Evolutionary conservation across 2,113 vertebrate genomes (phyloP).

Genomic region (Serilophus lunatus): DNA sequence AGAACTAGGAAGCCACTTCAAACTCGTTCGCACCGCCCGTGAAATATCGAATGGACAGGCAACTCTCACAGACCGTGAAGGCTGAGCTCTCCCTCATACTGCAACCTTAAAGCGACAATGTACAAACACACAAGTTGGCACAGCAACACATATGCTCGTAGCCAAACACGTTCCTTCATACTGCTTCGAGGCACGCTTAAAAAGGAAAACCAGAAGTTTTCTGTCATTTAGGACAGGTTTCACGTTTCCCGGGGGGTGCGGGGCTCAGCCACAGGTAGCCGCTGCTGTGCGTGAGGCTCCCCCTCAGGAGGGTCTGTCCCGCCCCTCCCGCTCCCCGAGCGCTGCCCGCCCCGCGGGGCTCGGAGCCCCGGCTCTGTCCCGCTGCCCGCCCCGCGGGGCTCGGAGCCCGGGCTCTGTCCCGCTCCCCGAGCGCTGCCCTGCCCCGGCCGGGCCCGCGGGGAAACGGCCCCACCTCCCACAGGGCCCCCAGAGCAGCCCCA

Average conservation of each 20-base stretch:
- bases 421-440: too few species aligned
- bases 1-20: neutral
- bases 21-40: neutral
- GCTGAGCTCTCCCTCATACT: neutral
- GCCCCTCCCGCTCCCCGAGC: too few species aligned
- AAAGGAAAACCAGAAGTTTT: neutral
- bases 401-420: too few species aligned
- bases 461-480: too few species aligned
- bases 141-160: neutral
- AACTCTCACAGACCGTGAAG: neutral
- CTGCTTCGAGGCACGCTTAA: neutral
- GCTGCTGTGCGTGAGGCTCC: fast-evolving
- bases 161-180: neutral
- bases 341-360: neutral
- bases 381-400: too few species aligned
- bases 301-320: too few species aligned
- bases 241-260: fast-evolving
- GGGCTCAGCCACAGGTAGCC: neutral
- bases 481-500: too few species aligned
- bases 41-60: neutral
- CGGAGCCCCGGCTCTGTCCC: too few species aligned
- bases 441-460: neutral
- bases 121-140: fast-evolving
- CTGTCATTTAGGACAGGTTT: fast-evolving
- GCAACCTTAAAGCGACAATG: fast-evolving